Evolutionary conservation across 2,113 vertebrate species (phyloP), one percentile per base, ranked within the genome.

Genomic region (Cromileptes altivelis): DNA sequence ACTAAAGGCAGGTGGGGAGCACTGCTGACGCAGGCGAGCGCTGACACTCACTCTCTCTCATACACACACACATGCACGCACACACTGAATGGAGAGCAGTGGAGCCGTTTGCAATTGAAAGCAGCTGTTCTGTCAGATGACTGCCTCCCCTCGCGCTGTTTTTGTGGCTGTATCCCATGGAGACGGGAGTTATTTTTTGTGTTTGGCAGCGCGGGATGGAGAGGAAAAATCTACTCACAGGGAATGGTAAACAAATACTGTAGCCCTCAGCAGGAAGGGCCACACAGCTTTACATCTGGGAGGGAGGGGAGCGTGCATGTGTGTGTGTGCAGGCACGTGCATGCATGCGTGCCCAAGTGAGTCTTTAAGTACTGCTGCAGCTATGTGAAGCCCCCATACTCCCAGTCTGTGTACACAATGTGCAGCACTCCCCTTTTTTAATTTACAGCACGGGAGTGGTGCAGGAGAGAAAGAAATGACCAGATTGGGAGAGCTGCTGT

Each of bases 181-280:
- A 88, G 89, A 95, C 87, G 40, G 72, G 84, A 83, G 85, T 92
- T 92, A 89, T 95, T 94, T 92, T 92, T 91, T 93, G 89, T 90
- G 92, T 94, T 94, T 94, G 90, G 93, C 89, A 86, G 88, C 14
- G n/a, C 75, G 80, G 81, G 68, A 94, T 33, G 80, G 84, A 94
- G 90, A 89, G 95, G 94, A 95, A 95, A 96, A 96, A 94, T 92
- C 91, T 88, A 86, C 93, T 95, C 94, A 94, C 75, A 70, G 86
- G 81, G 88, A 91, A 89, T 78, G 87, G 88, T 93, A 91, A 93
- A 93, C 92, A 95, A 95, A 94, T 86, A 90, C 85, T 84, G 80
- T 61, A 85, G 89, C 61, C 62, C 87, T 92, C 87, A 79, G 84
- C 90, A 93, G 94, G 89, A 88, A 90, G 85, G 90, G 79, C 86